A percentile compares a stretch with the other conserved stretches of the same genome.
Conservation (phyloP, 1,140 invertebrate genomes). For the Mizuhopecten yessoensis region DNA sequence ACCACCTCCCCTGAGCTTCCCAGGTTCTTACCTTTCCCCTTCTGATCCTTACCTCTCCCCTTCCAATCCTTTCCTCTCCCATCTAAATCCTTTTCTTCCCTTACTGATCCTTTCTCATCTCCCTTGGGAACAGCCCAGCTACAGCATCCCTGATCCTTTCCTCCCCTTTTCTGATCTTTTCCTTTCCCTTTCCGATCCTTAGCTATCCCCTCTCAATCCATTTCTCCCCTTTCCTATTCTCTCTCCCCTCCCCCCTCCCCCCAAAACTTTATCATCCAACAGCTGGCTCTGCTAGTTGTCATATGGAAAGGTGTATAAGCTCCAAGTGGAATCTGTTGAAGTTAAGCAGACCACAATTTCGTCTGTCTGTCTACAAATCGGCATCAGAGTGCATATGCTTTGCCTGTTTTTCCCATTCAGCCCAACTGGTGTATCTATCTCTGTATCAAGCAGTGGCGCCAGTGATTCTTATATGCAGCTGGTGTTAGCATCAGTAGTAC, state of each 20-base stretch:
- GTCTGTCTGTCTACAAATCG: constrained; percentile 32
- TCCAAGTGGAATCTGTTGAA: constrained; percentile 33
- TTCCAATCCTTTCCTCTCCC: not conserved
- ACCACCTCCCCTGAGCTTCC: too few relatives aligned
- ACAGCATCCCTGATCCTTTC: not conserved
- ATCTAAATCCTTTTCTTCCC: not conserved
- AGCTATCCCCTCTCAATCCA: not conserved
- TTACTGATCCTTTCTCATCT: not conserved
- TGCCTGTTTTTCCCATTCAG: constrained; percentile 29
- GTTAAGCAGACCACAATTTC: not conserved
- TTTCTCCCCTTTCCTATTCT: not conserved
- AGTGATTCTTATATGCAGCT: constrained; percentile 38
- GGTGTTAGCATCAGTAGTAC: not conserved
- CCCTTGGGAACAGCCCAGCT: not conserved
- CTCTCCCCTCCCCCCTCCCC: not conserved
- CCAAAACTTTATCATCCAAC: not conserved
- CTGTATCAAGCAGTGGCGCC: not conserved
- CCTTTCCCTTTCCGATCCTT: not conserved
- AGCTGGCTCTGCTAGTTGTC: constrained; percentile 15
- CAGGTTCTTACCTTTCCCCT: not conserved
- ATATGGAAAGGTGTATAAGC: constrained; percentile 27
- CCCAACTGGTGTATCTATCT: constrained; percentile 31
- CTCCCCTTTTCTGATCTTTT: constrained; percentile 8
- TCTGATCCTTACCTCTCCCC: not conserved
- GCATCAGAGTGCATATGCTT: constrained; percentile 32